These are phyloP conservation scores for Sphaerodactylus townsendi DNA, from an alignment of 2,113 vertebrate species.

Conservation along the genomic window DNA sequence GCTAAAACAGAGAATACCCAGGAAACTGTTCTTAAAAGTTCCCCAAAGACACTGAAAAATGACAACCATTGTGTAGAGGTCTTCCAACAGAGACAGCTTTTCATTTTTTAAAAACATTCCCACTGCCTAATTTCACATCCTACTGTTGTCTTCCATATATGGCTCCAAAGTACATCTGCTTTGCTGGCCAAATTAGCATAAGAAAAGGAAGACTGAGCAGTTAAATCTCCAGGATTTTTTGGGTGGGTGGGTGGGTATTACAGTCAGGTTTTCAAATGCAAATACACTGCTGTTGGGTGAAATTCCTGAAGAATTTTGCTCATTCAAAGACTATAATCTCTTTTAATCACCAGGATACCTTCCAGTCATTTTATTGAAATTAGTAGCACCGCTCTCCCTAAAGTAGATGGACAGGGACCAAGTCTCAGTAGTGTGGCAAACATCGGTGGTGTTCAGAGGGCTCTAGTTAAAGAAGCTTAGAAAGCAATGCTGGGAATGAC, in stretches of 20 bases:
- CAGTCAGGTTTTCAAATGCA: conserved; percentile 66
- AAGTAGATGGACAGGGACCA: neutral
- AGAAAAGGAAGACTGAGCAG: conserved; percentile 62
- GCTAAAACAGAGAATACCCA: neutral
- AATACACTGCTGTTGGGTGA: conserved; percentile 51
- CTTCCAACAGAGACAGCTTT: conserved; percentile 32
- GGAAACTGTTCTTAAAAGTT: neutral
- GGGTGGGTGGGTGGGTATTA: conserved; percentile 15
- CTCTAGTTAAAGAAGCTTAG: neutral
- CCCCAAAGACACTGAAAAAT: neutral
- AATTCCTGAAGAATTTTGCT: conserved; percentile 23
- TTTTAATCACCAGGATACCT: neutral
- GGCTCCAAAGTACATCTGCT: conserved; percentile 45
- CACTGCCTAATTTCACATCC: conserved; percentile 22
- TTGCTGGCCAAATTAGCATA: conserved; percentile 64
- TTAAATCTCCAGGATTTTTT: conserved; percentile 57
- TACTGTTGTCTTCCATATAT: conserved; percentile 34
- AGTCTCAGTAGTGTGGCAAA: neutral
- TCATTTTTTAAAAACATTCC: neutral
- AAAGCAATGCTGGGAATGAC: neutral
- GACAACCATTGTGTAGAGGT: conserved; percentile 30
- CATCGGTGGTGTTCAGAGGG: neutral
- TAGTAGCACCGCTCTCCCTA: neutral
- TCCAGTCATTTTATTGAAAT: neutral
- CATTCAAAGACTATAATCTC: neutral